Evolutionary conservation across 1,140 invertebrate species (phyloP), one percentile per base, ranked within the genome.

Genomic region (Sinella curviseta): DNA sequence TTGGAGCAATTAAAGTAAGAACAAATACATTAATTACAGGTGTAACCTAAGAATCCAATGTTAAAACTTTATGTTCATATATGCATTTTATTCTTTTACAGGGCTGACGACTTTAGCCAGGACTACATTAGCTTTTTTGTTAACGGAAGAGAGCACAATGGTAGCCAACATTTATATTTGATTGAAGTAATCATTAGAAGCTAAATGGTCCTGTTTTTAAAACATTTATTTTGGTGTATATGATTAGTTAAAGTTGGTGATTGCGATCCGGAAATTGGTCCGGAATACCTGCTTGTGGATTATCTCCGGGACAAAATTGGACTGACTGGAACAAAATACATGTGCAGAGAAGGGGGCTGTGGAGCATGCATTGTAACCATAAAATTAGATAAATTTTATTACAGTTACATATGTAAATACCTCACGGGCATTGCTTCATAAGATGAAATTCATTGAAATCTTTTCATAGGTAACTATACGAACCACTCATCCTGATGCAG

Each of bases 331-430:
- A 84, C 84, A 0, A 85, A 85, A 78, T 76, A 77, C n/a, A 86
- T 87, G 85, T 88, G 88, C 81, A 78, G 83, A 26, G 87, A 88
- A 77, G 88, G 82, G 4, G 80, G 80, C 20, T 83, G 82, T 77
- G 82, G 82, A 24, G 78, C 78, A 24, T 83, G 82, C 48, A 31
- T 79, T 1, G 82, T 74, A n/a, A n/a, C n/a, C n/a, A n/a, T n/a
- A n/a, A n/a, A n/a, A n/a, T n/a, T n/a, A n/a, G n/a, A n/a, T n/a
- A n/a, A n/a, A n/a, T n/a, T n/a, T n/a, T n/a, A n/a, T n/a, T n/a
- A n/a, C n/a, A n/a, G n/a, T n/a, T n/a, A n/a, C n/a, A n/a, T n/a
- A n/a, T n/a, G n/a, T n/a, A n/a, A n/a, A n/a, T n/a, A n/a, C n/a
- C n/a, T n/a, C n/a, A n/a, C n/a, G n/a, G n/a, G n/a, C n/a, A n/a